phyloP scores from a whole-genome alignment of 2,797 vertebrate species.

The Acanthis flammea region DNA sequence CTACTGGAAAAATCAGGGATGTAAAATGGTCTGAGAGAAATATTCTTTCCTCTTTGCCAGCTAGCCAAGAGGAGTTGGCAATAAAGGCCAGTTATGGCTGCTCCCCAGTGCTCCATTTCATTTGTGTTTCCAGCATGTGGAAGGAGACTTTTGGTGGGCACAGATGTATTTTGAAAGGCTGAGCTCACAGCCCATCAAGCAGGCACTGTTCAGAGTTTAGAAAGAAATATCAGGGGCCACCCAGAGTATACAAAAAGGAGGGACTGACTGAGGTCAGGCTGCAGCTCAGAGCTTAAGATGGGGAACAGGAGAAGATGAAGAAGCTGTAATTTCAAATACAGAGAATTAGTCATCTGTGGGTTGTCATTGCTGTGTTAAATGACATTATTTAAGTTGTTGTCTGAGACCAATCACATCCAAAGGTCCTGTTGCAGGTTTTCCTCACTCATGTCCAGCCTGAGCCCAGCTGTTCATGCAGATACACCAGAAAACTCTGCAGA shows the following conservation, averaged over 20 bases:
- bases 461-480: not conserved
- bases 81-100: not conserved
- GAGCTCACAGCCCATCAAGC: not conserved
- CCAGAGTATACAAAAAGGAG: not conserved
- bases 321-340: not conserved
- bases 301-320: not conserved
- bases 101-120: not conserved
- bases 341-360: not conserved
- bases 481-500: not conserved
- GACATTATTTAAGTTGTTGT: rapidly evolving
- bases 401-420: not conserved
- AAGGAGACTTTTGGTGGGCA: not conserved
- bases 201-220: not conserved
- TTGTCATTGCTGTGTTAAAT: not conserved
- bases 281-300: not conserved
- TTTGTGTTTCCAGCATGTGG: not conserved
- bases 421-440: not conserved
- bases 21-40: slow-evolving; percentile 4
- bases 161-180: not conserved
- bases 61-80: not conserved
- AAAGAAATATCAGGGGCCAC: not conserved
- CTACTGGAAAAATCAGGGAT: not conserved
- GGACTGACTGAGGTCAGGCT: not conserved
- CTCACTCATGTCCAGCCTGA: not conserved
- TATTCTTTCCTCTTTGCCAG: not conserved